Conservation (phyloP, 2,888 invertebrate genomes). For the Philhelius pedissequus region DNA sequence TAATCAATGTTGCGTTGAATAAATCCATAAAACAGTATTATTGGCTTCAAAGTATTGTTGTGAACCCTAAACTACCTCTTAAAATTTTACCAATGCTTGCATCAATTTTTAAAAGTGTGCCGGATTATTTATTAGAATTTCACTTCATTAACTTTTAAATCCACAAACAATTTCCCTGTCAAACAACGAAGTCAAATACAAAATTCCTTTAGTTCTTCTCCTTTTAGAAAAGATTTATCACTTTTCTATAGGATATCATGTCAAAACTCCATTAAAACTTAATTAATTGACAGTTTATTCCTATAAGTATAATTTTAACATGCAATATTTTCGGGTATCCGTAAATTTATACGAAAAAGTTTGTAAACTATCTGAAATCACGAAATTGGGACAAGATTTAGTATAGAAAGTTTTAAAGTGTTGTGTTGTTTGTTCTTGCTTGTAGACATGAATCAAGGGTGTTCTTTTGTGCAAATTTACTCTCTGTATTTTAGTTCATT, state of each 20-base stretch:
- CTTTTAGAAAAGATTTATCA: neutral
- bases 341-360: neutral
- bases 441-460: too few species aligned
- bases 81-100: too few species aligned
- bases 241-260: neutral
- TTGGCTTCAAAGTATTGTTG: too few species aligned
- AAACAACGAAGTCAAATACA: neutral
- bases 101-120: too few species aligned
- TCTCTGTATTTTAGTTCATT: too few species aligned
- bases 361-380: neutral
- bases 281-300: neutral
- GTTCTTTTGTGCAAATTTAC: too few species aligned
- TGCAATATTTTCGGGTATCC: neutral
- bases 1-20: too few species aligned
- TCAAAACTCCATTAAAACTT: neutral
- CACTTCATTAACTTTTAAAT: neutral
- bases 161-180: neutral
- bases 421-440: too few species aligned
- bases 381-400: neutral
- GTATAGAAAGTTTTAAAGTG: neutral
- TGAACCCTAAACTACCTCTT: too few species aligned
- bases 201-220: neutral
- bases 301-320: neutral
- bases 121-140: neutral
- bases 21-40: too few species aligned